Base-by-base conservation (phyloP, 1,140 invertebrate species). In the Drosophila pachea region DNA sequence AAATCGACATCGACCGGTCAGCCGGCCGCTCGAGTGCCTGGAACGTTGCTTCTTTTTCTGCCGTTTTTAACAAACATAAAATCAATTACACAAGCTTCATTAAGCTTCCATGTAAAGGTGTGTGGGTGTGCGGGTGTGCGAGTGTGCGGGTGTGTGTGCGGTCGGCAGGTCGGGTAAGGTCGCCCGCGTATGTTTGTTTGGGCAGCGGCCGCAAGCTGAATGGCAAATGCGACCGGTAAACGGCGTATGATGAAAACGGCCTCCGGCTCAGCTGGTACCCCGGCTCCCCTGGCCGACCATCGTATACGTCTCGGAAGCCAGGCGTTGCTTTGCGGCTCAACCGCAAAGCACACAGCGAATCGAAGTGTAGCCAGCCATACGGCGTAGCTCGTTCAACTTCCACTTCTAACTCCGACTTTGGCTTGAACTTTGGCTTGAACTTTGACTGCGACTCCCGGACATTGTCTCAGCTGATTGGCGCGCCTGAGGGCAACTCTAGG, bases 1-100 rank as follows among this genome's bases (percentile, higher is more conserved):
- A 60, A 82, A 75, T 81, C 75, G 75, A 83, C 63, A 73, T 53
- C 45, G 38, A 36, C 50, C 42, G 53, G 50, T 47, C n/a, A 54
- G 47, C 58, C 55, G 53, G 64, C n/a, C n/a, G 22, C 22, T 52
- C 48, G 64, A 67, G 56, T 52, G 61, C 56, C 40, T 49, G n/a
- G 48, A 49, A 49, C 48, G 74, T 76, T 76, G 76, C 75, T 83
- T 83, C 75, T 84, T 83, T 84, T 83, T 83, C 76, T 83, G 79
- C 79, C 79, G 79, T 83, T 83, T 83, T 83, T 84, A 83, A 78
- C 79, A 83, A 83, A 83, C 79, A 83, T 76, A 84, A 83, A 83
- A 83, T 83, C 79, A 83, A 83, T 83, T 83, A 83, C 79, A 83
- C 76, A 83, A 84, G 79, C 79, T 83, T 83, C 76, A 84, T 83